A percentile compares a stretch with the other conserved stretches of the same genome.
These are phyloP conservation scores for Podarcis lilfordi DNA, from an alignment of 2,797 vertebrate species.

Conservation along the genomic window DNA sequence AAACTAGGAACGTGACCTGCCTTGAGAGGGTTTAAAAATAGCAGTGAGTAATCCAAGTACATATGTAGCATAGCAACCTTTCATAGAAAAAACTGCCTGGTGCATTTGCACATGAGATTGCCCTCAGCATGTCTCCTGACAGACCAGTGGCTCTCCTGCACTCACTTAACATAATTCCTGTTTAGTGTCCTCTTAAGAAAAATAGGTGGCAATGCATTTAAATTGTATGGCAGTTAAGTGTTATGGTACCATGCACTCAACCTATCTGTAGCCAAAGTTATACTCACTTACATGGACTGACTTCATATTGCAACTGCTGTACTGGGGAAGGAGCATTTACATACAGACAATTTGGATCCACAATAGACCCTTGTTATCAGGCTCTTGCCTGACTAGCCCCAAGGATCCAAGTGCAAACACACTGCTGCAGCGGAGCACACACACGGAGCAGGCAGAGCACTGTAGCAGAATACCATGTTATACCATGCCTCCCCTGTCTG, in stretches of 20 bases:
- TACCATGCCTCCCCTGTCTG: not conserved
- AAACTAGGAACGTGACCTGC: constrained; percentile 49
- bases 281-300: too few relatives aligned
- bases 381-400: not conserved
- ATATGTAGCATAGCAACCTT: constrained; percentile 68
- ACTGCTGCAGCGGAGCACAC: not conserved
- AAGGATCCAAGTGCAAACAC: not conserved
- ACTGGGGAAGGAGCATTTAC: not conserved
- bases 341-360: not conserved
- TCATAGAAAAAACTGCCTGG: constrained; percentile 31
- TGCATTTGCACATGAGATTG: not conserved
- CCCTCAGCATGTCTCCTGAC: constrained; percentile 2
- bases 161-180: not conserved
- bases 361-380: not conserved
- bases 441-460: not conserved
- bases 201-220: not conserved
- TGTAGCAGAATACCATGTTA: not conserved
- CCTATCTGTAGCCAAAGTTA: not conserved
- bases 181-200: not conserved
- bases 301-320: not conserved
- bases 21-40: constrained; percentile 71
- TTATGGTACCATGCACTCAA: not conserved
- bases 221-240: not conserved
- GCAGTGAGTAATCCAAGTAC: constrained; percentile 45
- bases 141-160: not conserved